Base-by-base conservation (phyloP, 2,113 vertebrate species). In the Dissostichus mawsoni region DNA sequence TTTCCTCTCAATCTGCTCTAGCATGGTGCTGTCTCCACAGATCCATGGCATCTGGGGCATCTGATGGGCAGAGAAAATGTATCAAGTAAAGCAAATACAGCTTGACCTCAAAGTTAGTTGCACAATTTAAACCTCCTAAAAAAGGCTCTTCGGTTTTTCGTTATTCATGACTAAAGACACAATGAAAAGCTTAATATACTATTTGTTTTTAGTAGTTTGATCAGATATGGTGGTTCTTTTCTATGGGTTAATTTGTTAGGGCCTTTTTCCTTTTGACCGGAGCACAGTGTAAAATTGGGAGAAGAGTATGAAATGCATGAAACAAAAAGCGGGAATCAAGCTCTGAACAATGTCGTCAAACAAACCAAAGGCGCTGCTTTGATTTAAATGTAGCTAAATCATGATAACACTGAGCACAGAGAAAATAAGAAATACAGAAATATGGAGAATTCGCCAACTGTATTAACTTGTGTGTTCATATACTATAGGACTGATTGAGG, bases 1-100 rank as follows among this genome's bases (percentile, higher is more conserved):
- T 74, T 99, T 99, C 89, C 97, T 97, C 94, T 99, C 97, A 77
- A 99, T 99, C 95, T 97, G 98, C 83, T 99, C 98, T 84, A 99
- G 94, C 97, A 99, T 99, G 4, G 97, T 99, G 88, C 96, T 97
- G 95, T 99, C 98, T 77, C 97, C 97, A 87, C 97, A 97, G 90
- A 98, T 93, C 98, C 98, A 99, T 71, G 97, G 98, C 96, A 98
- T 97, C 90, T 96, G 97, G 2, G 96, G 95, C 94, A 99, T 96
- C 97, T 99, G 72, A 70, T 64, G 44, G 20, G 36, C 13, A 78
- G 44, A 64, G 41, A 36, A 5, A 69, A 53, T 1, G 1, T 2
- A 20, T 47, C n/a, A 66, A 18, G 29, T 74, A 3, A 50, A 47
- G 23, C 14, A 5, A 51, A 80, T 33, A 18, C 74, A 81, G 3